These are phyloP conservation scores for Gavialis gangeticus DNA, from an alignment of 2,113 vertebrate species.

Conservation along the genomic window DNA sequence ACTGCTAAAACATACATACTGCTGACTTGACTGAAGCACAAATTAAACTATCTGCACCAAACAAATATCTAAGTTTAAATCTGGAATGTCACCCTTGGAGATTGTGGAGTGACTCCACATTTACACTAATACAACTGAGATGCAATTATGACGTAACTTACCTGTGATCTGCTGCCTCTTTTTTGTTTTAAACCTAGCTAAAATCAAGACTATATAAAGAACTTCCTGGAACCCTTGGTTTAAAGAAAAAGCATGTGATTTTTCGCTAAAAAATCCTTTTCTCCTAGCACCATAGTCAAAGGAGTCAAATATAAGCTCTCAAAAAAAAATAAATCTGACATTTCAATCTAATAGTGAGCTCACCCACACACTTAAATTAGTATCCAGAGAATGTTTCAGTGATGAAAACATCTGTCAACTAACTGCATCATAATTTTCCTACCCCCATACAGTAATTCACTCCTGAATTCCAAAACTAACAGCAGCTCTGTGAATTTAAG, in stretches of 20 bases:
- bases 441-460: background rate
- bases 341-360: constrained; percentile 18
- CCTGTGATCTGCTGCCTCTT: background rate
- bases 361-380: constrained; percentile 47
- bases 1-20: background rate
- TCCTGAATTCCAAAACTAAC: background rate
- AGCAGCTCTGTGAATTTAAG: background rate
- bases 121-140: background rate
- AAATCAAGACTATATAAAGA: background rate
- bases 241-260: background rate
- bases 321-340: constrained; percentile 27
- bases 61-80: background rate
- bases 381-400: background rate
- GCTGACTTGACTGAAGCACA: background rate
- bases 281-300: constrained; percentile 1
- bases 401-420: constrained; percentile 30
- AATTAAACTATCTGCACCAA: background rate
- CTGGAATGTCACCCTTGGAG: no score
- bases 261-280: constrained; percentile 7
- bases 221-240: background rate
- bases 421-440: constrained; percentile 35
- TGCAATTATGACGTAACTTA: background rate
- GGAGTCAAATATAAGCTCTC: background rate
- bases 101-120: background rate
- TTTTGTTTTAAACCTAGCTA: background rate